These are phyloP conservation scores for Drosophila erecta DNA, from an alignment of 1,140 invertebrate genomes.

Conservation along the genomic window DNA sequence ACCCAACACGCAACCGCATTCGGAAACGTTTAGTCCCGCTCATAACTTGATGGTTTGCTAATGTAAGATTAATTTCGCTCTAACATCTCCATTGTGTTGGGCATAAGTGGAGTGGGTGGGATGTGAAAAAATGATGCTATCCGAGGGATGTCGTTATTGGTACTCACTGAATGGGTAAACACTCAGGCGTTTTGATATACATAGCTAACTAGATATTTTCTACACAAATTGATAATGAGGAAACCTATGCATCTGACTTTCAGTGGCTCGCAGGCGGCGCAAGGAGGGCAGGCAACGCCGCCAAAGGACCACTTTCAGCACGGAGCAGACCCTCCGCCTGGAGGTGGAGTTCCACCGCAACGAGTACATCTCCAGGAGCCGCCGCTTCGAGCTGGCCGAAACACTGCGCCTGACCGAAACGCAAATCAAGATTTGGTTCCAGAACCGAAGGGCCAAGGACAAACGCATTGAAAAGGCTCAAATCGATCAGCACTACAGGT, in stretches of 20 bases:
- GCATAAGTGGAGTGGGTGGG: not conserved
- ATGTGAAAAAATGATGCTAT: not conserved
- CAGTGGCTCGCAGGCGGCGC: conserved; percentile 93
- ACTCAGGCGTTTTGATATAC: too few relatives aligned
- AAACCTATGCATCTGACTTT: not conserved
- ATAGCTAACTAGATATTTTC: too few relatives aligned
- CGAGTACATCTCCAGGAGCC: conserved; percentile 95
- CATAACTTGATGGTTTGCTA: conserved; percentile 62
- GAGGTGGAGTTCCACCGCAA: conserved; percentile 95
- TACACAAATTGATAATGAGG: too few relatives aligned
- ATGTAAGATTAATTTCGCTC: conserved; percentile 80
- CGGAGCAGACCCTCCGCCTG: conserved; percentile 94
- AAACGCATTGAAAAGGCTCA: conserved; percentile 98
- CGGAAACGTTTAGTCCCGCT: conserved; percentile 11
- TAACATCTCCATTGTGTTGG: conserved; percentile 66
- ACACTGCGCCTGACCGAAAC: conserved; percentile 94
- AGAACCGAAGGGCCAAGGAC: conserved; percentile 97
- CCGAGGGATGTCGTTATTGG: conserved; percentile 9
- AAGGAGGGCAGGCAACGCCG: conserved; percentile 94
- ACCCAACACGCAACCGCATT: conserved; percentile 59
- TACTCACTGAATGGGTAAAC: conserved; percentile 1
- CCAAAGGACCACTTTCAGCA: conserved; percentile 97
- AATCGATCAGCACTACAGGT: conserved; percentile 97
- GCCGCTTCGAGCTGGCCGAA: conserved; percentile 94
- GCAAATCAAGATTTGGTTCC: conserved; percentile 99